These are phyloP conservation scores for Sinocyclocheilus anshuiensis DNA, from an alignment of 2,113 vertebrate genomes.

Conservation along the genomic window DNA sequence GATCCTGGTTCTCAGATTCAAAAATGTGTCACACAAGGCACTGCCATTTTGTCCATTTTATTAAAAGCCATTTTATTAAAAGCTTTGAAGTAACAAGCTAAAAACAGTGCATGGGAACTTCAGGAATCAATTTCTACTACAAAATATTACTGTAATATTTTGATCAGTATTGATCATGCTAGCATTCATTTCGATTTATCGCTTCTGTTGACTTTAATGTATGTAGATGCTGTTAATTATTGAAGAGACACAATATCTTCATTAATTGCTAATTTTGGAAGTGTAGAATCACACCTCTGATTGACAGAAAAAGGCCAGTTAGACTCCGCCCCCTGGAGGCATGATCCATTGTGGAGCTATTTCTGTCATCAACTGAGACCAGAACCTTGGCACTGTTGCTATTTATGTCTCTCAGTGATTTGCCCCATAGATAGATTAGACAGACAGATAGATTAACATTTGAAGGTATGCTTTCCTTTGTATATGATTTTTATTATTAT, in stretches of 20 bases:
- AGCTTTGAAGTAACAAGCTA: constrained; percentile 3
- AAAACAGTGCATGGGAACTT: background rate
- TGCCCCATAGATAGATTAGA: constrained; percentile 48
- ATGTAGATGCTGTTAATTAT: background rate
- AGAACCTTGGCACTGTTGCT: constrained; percentile 69
- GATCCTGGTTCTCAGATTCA: background rate
- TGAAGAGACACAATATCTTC: background rate
- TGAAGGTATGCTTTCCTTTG: background rate
- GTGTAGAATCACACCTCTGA: constrained; percentile 51
- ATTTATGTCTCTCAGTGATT: constrained; percentile 60
- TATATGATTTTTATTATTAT: background rate
- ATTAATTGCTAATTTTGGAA: background rate
- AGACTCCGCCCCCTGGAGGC: constrained; percentile 57
- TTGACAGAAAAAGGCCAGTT: constrained; percentile 67
- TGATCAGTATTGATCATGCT: background rate
- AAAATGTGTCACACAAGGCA: background rate
- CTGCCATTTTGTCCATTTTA: background rate
- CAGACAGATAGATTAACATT: background rate
- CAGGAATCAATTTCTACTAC: background rate
- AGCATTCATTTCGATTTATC: background rate
- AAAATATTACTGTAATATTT: background rate
- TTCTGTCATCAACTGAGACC: constrained; percentile 63
- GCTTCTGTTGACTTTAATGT: background rate
- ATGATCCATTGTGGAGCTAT: constrained; percentile 75
- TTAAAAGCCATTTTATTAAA: too few species aligned